Base-by-base conservation (phyloP, 2,888 invertebrate species). In the Oligia fasciuncula region DNA sequence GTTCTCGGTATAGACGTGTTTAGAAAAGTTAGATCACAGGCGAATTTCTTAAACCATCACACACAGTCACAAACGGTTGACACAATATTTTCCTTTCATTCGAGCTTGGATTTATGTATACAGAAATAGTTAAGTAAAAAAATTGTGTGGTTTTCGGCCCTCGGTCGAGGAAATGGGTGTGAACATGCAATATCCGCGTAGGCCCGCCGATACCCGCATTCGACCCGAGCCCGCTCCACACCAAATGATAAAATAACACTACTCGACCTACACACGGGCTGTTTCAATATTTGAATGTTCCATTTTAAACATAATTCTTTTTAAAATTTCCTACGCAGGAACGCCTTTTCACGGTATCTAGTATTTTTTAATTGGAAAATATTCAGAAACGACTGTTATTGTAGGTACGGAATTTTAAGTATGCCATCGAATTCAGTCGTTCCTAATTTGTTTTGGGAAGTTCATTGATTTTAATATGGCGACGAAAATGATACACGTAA, bases 171-270 rank as follows among this genome's bases (percentile, higher is more conserved):
- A 91, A 92, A 92, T 90, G 85, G 87, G 87, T 87, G 88, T 79
- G 88, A 91, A 91, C 88, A 86, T 92, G 92, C 91, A 93, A 93
- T 93, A 92, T 93, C 91, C 93, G 90, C 72, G 80, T 69, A 79
- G 80, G 79, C 75, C 86, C 80, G 84, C 80, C 85, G 85, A 89
- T 88, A 88, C 81, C 86, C 79, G 76, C 76, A 80, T 76, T 80
- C 74, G 79, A 82, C 82, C 77, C 78, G 23, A 66, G 54, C 69
- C 73, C 70, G 83, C 77, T 49, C 86, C 76, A 77, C 81, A 83
- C 76, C 87, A 91, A 90, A 91, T 92, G 89, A 90, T 91, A 91
- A 86, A 91, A 90, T 90, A 90, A 86, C 85, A 81, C 77, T 73
- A 76, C 79, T 73, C 63, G 43, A 66, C 40, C 77, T 11, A n/a